These are phyloP conservation scores for Anolis carolinensis DNA, from an alignment of 2,113 vertebrate species.

Conservation along the genomic window DNA sequence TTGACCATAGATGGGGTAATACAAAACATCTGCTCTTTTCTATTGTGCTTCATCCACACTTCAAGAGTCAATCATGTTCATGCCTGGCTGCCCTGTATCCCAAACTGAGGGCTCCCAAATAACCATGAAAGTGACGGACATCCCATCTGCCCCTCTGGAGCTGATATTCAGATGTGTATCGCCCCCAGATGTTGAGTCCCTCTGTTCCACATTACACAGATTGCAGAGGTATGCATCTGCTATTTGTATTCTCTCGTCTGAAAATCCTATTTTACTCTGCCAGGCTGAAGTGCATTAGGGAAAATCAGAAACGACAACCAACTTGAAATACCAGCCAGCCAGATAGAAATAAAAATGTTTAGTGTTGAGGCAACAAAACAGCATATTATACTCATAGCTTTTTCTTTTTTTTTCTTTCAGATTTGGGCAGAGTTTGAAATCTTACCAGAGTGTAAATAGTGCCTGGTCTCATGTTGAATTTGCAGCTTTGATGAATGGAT, in stretches of 20 bases:
- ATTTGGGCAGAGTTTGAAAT: no score
- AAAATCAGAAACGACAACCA: background rate
- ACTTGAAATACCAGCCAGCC: background rate
- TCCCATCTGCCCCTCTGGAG: background rate
- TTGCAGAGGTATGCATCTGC: background rate
- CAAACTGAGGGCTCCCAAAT: background rate
- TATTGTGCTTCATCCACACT: no score
- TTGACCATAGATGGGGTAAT: background rate
- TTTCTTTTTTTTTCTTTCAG: background rate
- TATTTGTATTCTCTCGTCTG: background rate
- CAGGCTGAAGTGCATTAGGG: background rate
- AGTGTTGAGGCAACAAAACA: background rate
- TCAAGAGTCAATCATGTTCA: background rate
- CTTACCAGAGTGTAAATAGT: no score
- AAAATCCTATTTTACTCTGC: background rate
- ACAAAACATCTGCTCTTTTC: background rate
- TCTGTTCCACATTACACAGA: background rate
- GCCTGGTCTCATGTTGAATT: background rate
- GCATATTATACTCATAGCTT: background rate
- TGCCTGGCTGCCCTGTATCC: background rate
- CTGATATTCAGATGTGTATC: background rate
- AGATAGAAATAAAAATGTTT: background rate
- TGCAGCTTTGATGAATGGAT: background rate
- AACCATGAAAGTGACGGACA: background rate
- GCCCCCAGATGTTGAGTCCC: background rate